These are phyloP conservation scores for Lepidocyrtinus sp. DNA, from an alignment of 2,888 invertebrate genomes.

Conservation along the genomic window DNA sequence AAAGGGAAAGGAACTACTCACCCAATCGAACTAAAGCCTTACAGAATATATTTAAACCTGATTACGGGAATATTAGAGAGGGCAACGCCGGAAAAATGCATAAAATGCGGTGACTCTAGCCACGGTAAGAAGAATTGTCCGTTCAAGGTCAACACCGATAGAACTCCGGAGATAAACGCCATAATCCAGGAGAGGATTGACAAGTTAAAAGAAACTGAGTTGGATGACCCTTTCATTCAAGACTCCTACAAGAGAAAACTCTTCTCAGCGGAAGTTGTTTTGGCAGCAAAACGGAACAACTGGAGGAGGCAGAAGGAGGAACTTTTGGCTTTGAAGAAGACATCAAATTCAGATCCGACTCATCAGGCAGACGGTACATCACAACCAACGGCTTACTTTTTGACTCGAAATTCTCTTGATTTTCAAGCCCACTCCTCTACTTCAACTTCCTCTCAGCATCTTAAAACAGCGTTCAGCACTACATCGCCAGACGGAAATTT, in stretches of 20 bases:
- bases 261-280: neutral
- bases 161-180: neutral
- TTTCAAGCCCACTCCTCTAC: too few species aligned
- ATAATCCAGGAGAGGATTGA: neutral
- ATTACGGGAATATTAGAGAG: neutral
- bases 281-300: neutral
- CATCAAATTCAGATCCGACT: too few species aligned
- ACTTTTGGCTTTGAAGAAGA: neutral
- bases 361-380: too few species aligned
- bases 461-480: too few species aligned
- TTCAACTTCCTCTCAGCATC: too few species aligned
- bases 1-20: neutral
- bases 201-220: neutral
- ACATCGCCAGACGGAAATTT: too few species aligned
- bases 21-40: neutral
- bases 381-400: too few species aligned
- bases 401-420: too few species aligned
- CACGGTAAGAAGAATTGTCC: neutral
- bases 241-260: neutral
- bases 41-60: neutral
- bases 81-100: neutral
- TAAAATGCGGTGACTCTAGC: neutral
- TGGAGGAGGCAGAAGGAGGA: neutral
- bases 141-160: neutral
- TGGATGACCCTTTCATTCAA: neutral